Evolutionary conservation across 2,888 invertebrate species (phyloP).

Genomic region (Dasysyrphus tricinctus): DNA sequence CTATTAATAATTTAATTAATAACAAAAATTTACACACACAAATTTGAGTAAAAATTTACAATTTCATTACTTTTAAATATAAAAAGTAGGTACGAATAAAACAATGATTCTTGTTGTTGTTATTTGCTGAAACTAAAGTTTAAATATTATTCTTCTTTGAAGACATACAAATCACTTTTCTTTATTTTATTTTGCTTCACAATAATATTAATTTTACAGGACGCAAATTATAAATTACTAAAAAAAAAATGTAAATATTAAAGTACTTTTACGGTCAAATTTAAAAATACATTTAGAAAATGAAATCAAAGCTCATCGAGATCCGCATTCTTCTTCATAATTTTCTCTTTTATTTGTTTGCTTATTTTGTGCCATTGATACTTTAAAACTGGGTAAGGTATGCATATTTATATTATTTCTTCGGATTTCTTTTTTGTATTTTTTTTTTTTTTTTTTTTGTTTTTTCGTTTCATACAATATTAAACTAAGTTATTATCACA

Average conservation of each 20-base stretch:
- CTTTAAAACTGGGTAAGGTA: slow-evolving; percentile 13
- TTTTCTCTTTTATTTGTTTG: background rate
- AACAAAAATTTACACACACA: slow-evolving; percentile 13
- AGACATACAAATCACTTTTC: slow-evolving; percentile 23
- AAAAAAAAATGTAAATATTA: background rate
- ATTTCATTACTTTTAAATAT: slow-evolving; percentile 14
- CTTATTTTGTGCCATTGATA: slow-evolving; percentile 24
- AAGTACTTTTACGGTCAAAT: slow-evolving; percentile 3
- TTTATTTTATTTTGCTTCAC: background rate
- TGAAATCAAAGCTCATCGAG: slow-evolving; percentile 2
- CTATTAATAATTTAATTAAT: slow-evolving; percentile 25
- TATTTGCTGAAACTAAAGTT: slow-evolving; percentile 20
- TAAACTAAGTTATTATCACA: slow-evolving; percentile 57
- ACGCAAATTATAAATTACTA: slow-evolving; percentile 10
- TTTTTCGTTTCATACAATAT: slow-evolving; percentile 43
- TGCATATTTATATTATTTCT: slow-evolving; percentile 2
- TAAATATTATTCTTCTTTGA: slow-evolving; percentile 22
- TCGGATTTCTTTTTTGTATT: slow-evolving; percentile 10
- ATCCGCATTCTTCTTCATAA: background rate
- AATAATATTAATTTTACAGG: slow-evolving; percentile 4
- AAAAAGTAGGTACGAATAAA: slow-evolving; percentile 11
- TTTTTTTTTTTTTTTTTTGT: background rate
- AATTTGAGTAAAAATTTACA: slow-evolving; percentile 36
- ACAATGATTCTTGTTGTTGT: background rate
- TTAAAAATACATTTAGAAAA: background rate